Base-by-base conservation (phyloP, 2,797 vertebrate species). In the Chiroxiphia lanceolata region DNA sequence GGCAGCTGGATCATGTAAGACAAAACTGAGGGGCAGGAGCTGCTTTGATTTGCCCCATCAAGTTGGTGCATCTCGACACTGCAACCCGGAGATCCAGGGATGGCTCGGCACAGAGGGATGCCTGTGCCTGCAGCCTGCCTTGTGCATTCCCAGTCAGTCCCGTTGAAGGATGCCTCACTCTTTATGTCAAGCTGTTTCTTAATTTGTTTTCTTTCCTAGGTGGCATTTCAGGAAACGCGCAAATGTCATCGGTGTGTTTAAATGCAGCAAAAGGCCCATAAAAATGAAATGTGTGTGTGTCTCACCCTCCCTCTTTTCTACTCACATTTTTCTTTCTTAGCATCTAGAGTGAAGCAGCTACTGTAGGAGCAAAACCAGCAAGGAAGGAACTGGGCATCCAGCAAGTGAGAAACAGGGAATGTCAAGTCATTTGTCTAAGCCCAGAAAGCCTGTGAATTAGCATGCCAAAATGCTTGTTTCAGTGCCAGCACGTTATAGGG, bases 81-180 rank as follows among this genome's bases (percentile, higher is more conserved):
- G 6, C 69, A 74, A 20, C 15, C 20, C 48, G 18, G 64, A 57
- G 42, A 21, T 82, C 42, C 9, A 2, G 20, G 65, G 33, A 34
- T 2, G 4, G 40, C 53, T 68, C 1, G 3, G 59, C 51, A 20
- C 31, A 15, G 67, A 54, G 47, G 53, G 68, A 20, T 36, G 48
- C 34, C 34, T 23, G 48, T 71, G 70, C 44, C 83, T 51, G 20
- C 54, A 34, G 79, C 47, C 68, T 89, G 81, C 84, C 56, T 67
- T 27, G 56, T 42, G 33, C 40, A 0, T 36, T 64, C 33, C 8
- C 72, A 13, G 65, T 6, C 79, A 65, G 29, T 26, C 40, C 51
- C 0, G 0, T 0, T 42, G 60, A 74, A 82, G 56, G 84, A 76
- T 0, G 0, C 45, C 70, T 80, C 48, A 1, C 19, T 65, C 54